Evolutionary conservation across 2,797 vertebrate genomes (phyloP).

Genomic region (Toxotes lorentzi): DNA sequence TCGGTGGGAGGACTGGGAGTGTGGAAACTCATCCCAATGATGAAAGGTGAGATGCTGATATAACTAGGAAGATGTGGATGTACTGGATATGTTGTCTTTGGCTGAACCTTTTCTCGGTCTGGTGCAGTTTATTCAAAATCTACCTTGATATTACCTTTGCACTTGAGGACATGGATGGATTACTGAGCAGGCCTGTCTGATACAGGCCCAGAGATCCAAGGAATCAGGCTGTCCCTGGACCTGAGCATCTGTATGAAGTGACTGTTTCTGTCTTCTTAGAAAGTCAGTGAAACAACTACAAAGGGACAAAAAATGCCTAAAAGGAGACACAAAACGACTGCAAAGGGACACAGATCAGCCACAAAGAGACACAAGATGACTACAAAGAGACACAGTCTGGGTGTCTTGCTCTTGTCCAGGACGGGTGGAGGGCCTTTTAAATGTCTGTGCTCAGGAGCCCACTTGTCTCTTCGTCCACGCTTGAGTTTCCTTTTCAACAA

Average conservation of each 20-base stretch:
- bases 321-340: neutral
- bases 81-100: neutral
- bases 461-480: neutral
- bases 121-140: neutral
- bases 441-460: neutral
- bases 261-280: no score
- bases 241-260: neutral
- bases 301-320: neutral
- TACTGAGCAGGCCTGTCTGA: neutral
- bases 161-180: neutral
- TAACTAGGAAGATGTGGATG: neutral
- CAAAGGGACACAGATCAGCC: neutral
- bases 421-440: neutral
- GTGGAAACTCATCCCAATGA: constrained; percentile 94
- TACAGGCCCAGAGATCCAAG: no score
- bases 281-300: no score
- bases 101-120: neutral
- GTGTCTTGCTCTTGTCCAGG: neutral
- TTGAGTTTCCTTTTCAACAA: neutral
- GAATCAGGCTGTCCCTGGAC: neutral
- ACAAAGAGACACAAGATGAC: neutral
- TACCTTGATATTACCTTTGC: neutral
- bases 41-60: constrained; percentile 89
- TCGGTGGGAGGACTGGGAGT: constrained; percentile 92
- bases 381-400: neutral